A percentile compares a stretch with the other conserved stretches of the same genome.
Conservation (phyloP, 2,797 vertebrate genomes). For the Hemitrygon akajei region DNA sequence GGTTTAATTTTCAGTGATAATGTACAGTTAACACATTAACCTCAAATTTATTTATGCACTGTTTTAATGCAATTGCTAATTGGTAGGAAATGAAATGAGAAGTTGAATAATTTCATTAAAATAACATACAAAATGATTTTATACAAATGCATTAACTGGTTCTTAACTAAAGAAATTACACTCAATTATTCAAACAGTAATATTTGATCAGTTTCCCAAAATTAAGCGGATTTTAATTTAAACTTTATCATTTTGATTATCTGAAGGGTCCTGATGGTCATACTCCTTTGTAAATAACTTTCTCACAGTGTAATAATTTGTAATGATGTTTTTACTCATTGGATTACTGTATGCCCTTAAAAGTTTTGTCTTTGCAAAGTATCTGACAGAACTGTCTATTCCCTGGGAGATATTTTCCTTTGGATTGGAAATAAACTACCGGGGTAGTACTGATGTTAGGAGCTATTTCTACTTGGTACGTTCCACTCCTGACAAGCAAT, state of each 20-base stretch:
- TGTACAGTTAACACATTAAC: not conserved
- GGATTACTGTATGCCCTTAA: not conserved
- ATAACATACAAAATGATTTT: not conserved
- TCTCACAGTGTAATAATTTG: not conserved
- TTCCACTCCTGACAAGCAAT: not conserved
- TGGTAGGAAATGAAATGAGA: not conserved
- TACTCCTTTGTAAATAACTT: not conserved
- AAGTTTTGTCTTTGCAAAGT: not conserved
- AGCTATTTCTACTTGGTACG: not conserved
- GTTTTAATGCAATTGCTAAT: not conserved
- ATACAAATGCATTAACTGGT: not conserved
- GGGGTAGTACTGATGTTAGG: not conserved
- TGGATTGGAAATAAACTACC: not conserved
- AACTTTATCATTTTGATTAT: not conserved
- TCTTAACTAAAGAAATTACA: not conserved
- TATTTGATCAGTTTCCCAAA: not conserved
- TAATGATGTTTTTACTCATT: not conserved
- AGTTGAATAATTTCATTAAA: not conserved
- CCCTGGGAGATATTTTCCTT: not conserved
- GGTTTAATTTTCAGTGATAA: slow-evolving; percentile 28
- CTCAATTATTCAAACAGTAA: not conserved
- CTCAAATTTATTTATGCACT: not conserved
- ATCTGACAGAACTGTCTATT: not conserved
- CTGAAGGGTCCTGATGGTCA: not conserved
- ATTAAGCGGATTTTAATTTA: not conserved